Base-by-base conservation (phyloP, 2,113 vertebrate species). In the Tyrannus savana region DNA sequence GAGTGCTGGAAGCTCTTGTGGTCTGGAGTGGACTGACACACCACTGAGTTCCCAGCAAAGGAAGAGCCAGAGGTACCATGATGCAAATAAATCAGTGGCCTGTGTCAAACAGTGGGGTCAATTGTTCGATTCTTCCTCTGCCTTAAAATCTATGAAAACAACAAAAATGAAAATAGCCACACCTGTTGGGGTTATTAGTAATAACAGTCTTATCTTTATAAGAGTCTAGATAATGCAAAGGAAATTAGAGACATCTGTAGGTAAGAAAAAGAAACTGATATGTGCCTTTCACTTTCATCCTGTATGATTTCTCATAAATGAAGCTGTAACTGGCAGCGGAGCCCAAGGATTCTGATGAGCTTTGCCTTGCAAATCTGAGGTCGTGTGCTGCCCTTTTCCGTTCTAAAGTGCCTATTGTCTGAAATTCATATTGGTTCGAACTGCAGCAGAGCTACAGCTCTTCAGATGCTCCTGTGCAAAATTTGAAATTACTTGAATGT, bases 281-380 rank as follows among this genome's bases (percentile, higher is more conserved):
- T 46, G 37, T 68, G 50, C 66, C 92, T 97, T 96, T 96, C 96
- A 92, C 95, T 97, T 97, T 96, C 96, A 76, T 23, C 58, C 7
- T 12, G 24, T 19, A 7, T 1, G 4, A 87, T 94, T 97, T 97
- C 96, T 88, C 8, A 93, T 93, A 97, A 97, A 97, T 92, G 90
- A 94, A 47, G 83, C 92, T 39, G 33, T 95, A 88, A 84, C 93
- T 6, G 42, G 90, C 86, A 97, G 11, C 7, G 1, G 27, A 80
- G 80, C 46, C 16, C 3, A 2, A 53, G 42, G 5, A 9, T 23
- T 66, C 37, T 50, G 52, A n/a, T 0, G 4, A 73, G 39, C 22
- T 95, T 93, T 94, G 89, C n/a, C 39, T 86, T 93, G 93, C 85
- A 90, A 94, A 95, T 90, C 35, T 1, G 14, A 72, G 58, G n/a